Percentiles rank a stretch among this genome's conserved stretches.
Conservation (phyloP, 2,113 vertebrate genomes). For the Ceyx cyanopectus region DNA sequence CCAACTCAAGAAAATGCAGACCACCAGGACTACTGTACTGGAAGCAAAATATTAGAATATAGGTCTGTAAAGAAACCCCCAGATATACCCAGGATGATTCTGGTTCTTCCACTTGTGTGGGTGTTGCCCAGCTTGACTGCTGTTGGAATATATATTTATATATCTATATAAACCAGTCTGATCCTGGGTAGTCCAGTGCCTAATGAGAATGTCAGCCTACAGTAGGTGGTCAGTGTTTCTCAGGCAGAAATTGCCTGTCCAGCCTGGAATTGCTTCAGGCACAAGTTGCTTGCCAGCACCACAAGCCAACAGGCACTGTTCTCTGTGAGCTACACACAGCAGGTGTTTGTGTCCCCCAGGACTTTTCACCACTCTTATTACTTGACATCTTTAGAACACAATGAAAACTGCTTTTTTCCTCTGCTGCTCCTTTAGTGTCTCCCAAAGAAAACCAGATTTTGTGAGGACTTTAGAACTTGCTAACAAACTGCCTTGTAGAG, state of each 20-base stretch:
- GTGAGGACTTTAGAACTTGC: neutral
- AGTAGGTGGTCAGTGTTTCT: slow-evolving; percentile 29
- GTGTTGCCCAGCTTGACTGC: slow-evolving; percentile 30
- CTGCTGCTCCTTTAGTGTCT: neutral
- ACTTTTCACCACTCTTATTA: neutral
- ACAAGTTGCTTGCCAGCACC: neutral
- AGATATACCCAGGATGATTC: slow-evolving; percentile 4
- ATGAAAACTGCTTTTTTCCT: neutral
- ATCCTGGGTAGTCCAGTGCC: neutral
- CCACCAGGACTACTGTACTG: slow-evolving; percentile 50
- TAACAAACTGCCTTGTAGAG: neutral
- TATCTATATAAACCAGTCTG: slow-evolving; percentile 27
- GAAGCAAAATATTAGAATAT: slow-evolving; percentile 30
- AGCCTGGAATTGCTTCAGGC: slow-evolving; percentile 13
- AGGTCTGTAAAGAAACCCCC: slow-evolving; percentile 13
- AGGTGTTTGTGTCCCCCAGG: neutral
- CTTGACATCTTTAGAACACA: neutral
- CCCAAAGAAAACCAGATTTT: neutral
- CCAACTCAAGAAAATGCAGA: slow-evolving; percentile 38
- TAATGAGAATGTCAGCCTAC: neutral
- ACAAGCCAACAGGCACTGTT: neutral
- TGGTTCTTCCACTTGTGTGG: slow-evolving; percentile 49
- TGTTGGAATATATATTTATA: slow-evolving; percentile 19
- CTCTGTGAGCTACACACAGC: neutral
- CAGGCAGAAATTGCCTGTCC: neutral